These are phyloP conservation scores for Xyliphius kryptos DNA, from an alignment of 2,113 vertebrate species.

Conservation along the genomic window DNA sequence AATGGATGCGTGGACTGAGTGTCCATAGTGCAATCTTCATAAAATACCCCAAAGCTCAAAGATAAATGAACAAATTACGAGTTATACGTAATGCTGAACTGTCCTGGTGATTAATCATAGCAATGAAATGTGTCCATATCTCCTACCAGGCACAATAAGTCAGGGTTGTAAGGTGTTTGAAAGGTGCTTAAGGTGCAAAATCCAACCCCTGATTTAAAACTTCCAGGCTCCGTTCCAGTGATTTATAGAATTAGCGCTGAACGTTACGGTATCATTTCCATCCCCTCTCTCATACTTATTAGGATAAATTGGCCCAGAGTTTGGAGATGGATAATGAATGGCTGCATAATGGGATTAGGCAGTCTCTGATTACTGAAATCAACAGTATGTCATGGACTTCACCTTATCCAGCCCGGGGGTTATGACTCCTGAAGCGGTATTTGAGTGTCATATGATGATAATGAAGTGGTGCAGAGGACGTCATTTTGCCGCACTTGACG, in stretches of 20 bases:
- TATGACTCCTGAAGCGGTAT: constrained; percentile 6
- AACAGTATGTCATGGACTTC: constrained; percentile 24
- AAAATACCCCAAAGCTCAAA: too few relatives aligned
- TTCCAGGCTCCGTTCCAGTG: too few relatives aligned
- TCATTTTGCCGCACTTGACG: not conserved
- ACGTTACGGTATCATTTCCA: constrained; percentile 35
- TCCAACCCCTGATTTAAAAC: constrained; percentile 23
- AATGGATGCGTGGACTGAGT: too few relatives aligned
- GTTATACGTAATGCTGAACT: too few relatives aligned
- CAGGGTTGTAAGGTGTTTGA: too few relatives aligned
- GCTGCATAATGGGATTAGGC: constrained; percentile 35
- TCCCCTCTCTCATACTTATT: constrained; percentile 20
- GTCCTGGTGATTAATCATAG: too few relatives aligned
- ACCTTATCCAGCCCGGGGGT: constrained; percentile 13
- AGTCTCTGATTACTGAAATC: constrained; percentile 40
- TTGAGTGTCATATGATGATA: constrained; percentile 22
- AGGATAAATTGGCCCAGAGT: constrained; percentile 23
- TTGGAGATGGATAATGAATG: constrained; percentile 36
- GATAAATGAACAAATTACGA: too few relatives aligned
- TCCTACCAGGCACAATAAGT: too few relatives aligned
- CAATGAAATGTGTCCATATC: too few relatives aligned
- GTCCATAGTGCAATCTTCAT: too few relatives aligned
- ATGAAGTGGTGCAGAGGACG: constrained; percentile 8
- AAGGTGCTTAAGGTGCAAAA: constrained; percentile 35
- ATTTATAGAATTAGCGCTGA: constrained; percentile 39